Evolutionary conservation across 2,888 invertebrate genomes (phyloP).

Genomic region (Helobdella robusta): DNA sequence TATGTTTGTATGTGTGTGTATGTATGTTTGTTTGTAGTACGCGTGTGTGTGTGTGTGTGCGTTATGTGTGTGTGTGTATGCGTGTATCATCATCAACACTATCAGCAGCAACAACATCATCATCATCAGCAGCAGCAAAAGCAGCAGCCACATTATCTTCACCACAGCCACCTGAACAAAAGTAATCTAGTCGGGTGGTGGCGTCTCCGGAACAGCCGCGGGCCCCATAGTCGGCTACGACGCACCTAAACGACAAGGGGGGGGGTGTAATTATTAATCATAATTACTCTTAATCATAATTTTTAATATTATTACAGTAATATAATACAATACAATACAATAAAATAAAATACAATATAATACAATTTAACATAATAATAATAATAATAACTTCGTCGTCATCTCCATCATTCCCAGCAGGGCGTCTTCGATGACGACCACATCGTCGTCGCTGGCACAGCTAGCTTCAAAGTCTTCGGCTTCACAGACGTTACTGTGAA

Average conservation of each 20-base stretch:
- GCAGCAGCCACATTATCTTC: conserved; percentile 11
- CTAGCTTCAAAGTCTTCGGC: conserved; percentile 17
- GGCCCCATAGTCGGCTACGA: conserved; percentile 23
- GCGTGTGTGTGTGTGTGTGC: no score
- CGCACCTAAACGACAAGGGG: no score
- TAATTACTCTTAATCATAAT: no score
- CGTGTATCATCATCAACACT: no score
- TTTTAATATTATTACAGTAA: background rate
- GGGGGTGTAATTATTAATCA: no score
- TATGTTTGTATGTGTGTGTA: background rate
- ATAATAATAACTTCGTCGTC: no score
- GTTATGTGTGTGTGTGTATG: no score
- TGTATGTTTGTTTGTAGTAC: background rate
- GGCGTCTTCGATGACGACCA: conserved; percentile 20
- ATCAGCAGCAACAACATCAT: background rate
- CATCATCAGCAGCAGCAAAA: no score
- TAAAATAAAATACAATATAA: no score
- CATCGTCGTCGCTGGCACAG: conserved; percentile 23
- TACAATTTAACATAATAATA: no score
- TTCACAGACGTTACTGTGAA: conserved; percentile 23
- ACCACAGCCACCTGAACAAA: conserved; percentile 19
- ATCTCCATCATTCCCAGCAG: conserved; percentile 27
- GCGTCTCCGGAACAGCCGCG: conserved; percentile 25
- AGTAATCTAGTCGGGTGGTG: conserved; percentile 2
- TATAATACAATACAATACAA: background rate